Evolutionary conservation across 2,888 invertebrate species (phyloP).

Genomic region (Vesta saturnalis): DNA sequence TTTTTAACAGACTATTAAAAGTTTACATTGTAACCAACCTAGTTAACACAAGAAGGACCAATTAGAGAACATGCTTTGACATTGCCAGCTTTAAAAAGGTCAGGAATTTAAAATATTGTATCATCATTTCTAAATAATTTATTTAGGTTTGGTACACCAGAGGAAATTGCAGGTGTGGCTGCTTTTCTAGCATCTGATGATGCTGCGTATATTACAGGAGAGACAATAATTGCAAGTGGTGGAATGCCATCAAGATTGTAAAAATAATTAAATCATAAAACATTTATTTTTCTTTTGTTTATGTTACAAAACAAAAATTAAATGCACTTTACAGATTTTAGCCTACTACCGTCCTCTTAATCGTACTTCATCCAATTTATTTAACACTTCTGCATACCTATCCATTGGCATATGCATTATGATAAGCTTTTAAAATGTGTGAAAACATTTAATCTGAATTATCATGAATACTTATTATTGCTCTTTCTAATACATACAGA

Average conservation of each 20-base stretch:
- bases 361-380: constrained; percentile 91
- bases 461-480: constrained; percentile 90
- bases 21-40: too few relatives aligned
- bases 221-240: constrained; percentile 73
- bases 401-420: constrained; percentile 63
- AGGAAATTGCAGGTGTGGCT: constrained; percentile 71
- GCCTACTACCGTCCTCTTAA: constrained; percentile 93
- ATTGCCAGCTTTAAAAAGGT: constrained; percentile 63
- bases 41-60: constrained; percentile 38
- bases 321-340: too few relatives aligned
- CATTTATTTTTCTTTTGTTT: too few relatives aligned
- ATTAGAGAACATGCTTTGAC: constrained; percentile 53
- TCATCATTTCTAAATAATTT: not conserved
- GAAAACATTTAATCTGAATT: constrained; percentile 77
- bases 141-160: constrained; percentile 67
- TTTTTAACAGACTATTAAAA: constrained; percentile 45
- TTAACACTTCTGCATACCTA: constrained; percentile 75
- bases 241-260: constrained; percentile 65
- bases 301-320: too few relatives aligned
- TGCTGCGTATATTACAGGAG: constrained; percentile 78
- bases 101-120: constrained; percentile 24
- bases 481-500: constrained; percentile 95
- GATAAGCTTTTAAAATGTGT: constrained; percentile 75
- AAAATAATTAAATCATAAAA: too few relatives aligned
- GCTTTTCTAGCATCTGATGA: constrained; percentile 77